Evolutionary conservation across 2,888 invertebrate genomes (phyloP).

Genomic region (Acronicta aceris): DNA sequence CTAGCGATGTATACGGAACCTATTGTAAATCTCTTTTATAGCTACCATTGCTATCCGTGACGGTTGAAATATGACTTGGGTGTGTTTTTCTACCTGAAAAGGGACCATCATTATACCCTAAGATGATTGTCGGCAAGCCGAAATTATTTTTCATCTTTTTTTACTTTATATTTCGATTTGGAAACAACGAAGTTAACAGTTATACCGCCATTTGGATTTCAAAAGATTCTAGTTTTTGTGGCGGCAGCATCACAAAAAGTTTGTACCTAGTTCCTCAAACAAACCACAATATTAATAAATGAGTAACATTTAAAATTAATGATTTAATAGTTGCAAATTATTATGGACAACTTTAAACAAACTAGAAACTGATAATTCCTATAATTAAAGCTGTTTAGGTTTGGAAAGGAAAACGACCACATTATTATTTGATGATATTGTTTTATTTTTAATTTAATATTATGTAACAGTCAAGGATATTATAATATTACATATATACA

Average conservation of each 20-base stretch:
- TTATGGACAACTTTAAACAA: conserved; percentile 49
- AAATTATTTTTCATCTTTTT: conserved; percentile 80
- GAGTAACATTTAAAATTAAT: conserved; percentile 56
- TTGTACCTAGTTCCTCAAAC: conserved; percentile 68
- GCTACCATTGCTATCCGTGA: conserved; percentile 82
- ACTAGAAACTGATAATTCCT: conserved; percentile 45
- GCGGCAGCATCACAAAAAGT: conserved; percentile 69
- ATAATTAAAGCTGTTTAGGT: conserved; percentile 23
- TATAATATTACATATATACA: conserved; percentile 65
- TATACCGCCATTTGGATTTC: conserved; percentile 68
- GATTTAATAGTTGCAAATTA: conserved; percentile 58
- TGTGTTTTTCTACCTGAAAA: conserved; percentile 86
- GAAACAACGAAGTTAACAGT: conserved; percentile 80
- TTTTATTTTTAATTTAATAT: conserved; percentile 76
- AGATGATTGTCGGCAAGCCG: conserved; percentile 85
- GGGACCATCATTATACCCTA: conserved; percentile 84
- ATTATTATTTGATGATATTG: conserved; percentile 65
- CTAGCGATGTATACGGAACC: conserved; percentile 83
- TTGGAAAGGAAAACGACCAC: conserved; percentile 49
- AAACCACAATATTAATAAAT: conserved; percentile 69
- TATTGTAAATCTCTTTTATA: conserved; percentile 88
- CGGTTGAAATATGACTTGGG: conserved; percentile 87
- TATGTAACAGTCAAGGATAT: conserved; percentile 80
- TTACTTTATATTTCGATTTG: conserved; percentile 74
- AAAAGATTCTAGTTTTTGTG: conserved; percentile 69